phyloP scores from a whole-genome alignment of 2,113 vertebrate species.

The Agelaius phoeniceus region DNA sequence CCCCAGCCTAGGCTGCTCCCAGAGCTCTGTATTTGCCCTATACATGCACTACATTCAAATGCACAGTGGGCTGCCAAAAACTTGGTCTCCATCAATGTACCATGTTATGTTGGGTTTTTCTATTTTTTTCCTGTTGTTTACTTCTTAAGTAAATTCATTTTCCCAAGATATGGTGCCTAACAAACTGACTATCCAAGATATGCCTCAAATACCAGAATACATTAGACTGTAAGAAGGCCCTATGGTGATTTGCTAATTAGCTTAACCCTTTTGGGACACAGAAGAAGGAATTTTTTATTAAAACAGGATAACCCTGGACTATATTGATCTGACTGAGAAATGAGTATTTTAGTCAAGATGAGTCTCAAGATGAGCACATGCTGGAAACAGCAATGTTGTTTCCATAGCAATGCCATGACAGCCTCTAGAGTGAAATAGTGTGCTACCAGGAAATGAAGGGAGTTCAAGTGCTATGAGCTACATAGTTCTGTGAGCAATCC shows the following conservation, averaged over 20 bases:
- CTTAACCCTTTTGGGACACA: constrained; percentile 32
- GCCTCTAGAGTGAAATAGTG: constrained; percentile 29
- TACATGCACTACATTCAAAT: background rate
- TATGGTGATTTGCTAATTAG: constrained; percentile 61
- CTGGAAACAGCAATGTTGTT: constrained; percentile 43
- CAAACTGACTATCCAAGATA: background rate
- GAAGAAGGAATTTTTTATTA: constrained; percentile 60
- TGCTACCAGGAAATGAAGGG: constrained; percentile 61
- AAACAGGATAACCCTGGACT: constrained; percentile 49
- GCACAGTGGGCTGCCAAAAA: background rate
- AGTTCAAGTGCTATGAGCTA: constrained; percentile 41
- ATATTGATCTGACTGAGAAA: constrained; percentile 51
- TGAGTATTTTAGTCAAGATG: constrained; percentile 44
- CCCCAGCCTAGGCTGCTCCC: background rate
- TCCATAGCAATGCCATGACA: constrained; percentile 64
- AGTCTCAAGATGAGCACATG: constrained; percentile 37
- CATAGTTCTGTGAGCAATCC: constrained; percentile 41
- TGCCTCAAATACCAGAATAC: constrained; percentile 42
- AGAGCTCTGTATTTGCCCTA: background rate
- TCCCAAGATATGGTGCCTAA: constrained; percentile 2
- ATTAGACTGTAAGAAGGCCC: constrained; percentile 30
- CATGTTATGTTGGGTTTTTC: background rate
- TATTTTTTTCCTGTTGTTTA: background rate
- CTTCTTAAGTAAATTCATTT: constrained; percentile 13
- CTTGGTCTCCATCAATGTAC: background rate